Evolutionary conservation across 2,797 vertebrate genomes (phyloP).

Genomic region (Enoplosus armatus): DNA sequence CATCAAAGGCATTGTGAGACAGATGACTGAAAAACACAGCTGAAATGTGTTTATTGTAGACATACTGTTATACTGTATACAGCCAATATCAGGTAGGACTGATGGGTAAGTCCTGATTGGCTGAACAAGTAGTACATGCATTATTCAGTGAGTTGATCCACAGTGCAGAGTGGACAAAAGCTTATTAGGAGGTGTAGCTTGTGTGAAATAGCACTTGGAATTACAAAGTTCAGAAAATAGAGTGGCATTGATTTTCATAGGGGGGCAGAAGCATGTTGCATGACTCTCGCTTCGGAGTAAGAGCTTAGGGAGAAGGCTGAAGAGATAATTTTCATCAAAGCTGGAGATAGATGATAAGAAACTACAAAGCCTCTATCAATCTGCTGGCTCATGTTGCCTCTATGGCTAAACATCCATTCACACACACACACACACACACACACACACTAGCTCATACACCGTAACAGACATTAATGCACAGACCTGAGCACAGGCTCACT

Average conservation of each 20-base stretch:
- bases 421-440: slow-evolving; percentile 3
- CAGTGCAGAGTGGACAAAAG: slow-evolving; percentile 7
- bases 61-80: background rate
- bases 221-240: slow-evolving; percentile 49
- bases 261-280: slow-evolving; percentile 20
- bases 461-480: slow-evolving; percentile 40
- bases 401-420: slow-evolving; percentile 35
- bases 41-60: background rate
- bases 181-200: slow-evolving; percentile 26
- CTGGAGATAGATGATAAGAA: slow-evolving; percentile 48
- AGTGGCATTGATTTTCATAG: slow-evolving; percentile 56
- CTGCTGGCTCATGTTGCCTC: slow-evolving; percentile 37
- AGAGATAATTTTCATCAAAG: slow-evolving; percentile 45
- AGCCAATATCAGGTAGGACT: background rate
- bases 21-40: background rate
- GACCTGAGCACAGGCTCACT: slow-evolving; percentile 34
- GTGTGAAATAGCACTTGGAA: slow-evolving; percentile 51
- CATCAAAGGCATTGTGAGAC: background rate
- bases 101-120: slow-evolving; percentile 3
- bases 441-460: slow-evolving; percentile 16
- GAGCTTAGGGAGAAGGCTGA: slow-evolving; percentile 24
- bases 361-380: slow-evolving; percentile 28
- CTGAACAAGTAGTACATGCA: slow-evolving; percentile 14
- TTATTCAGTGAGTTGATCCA: slow-evolving; percentile 36
- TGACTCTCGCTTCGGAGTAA: slow-evolving; percentile 20